Percentiles rank a stretch among this genome's conserved stretches.
phyloP scores from a whole-genome alignment of 2,113 vertebrate genomes.

The Machaerirhynchus nigripectus region DNA sequence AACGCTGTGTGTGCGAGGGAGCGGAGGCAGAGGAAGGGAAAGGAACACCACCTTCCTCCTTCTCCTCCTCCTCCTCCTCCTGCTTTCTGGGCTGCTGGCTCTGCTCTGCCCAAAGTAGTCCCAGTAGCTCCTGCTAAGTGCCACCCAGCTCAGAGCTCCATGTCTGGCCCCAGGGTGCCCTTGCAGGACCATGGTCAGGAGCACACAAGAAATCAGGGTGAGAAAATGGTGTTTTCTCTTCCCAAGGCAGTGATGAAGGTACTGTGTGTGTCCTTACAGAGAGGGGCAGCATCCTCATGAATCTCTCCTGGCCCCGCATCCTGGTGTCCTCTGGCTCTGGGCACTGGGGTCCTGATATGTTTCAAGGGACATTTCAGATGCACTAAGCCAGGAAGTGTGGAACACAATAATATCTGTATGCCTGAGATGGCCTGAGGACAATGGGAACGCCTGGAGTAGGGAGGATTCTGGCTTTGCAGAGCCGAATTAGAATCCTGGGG shows the following conservation, averaged over 20 bases:
- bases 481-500: not conserved
- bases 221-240: not conserved
- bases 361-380: not conserved
- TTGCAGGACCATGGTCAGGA: not conserved
- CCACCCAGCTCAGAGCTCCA: fast-evolving
- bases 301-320: not conserved
- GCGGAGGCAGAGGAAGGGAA: not conserved
- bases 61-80: not conserved
- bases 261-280: not conserved
- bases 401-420: not conserved
- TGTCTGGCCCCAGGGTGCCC: fast-evolving
- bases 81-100: not conserved
- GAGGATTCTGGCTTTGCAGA: not conserved
- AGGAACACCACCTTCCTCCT: not conserved
- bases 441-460: not conserved
- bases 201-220: not conserved
- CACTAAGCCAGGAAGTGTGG: not conserved
- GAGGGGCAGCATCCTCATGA: not conserved
- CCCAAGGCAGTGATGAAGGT: not conserved
- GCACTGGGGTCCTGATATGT: not conserved
- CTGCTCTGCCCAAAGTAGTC: fast-evolving
- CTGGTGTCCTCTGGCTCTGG: not conserved
- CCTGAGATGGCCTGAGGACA: not conserved
- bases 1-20: fast-evolving
- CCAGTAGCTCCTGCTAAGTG: not conserved